phyloP scores from a whole-genome alignment of 1,140 invertebrate genomes.

The Drosophila athabasca region DNA sequence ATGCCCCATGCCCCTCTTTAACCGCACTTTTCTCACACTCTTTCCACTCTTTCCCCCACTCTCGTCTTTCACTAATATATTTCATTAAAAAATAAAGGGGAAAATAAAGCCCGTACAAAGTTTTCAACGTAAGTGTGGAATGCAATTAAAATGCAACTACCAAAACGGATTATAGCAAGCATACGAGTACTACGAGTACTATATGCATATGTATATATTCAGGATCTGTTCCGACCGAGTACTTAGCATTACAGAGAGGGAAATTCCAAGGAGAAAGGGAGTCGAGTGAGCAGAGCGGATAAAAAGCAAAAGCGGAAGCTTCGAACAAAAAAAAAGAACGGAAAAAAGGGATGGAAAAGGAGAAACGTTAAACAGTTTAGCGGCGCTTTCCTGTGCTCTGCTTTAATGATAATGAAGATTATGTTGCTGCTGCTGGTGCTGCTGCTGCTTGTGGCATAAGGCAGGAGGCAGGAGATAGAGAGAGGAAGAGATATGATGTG shows the following conservation, averaged over 20 bases:
- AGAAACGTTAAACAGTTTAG: slow-evolving; percentile 70
- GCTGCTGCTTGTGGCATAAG: slow-evolving; percentile 13
- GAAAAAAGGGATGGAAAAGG: slow-evolving; percentile 10
- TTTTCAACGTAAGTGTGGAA: slow-evolving; percentile 45
- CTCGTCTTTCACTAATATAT: not conserved
- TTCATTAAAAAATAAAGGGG: not conserved
- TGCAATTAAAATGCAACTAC: slow-evolving; percentile 74
- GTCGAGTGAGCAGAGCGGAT: slow-evolving; percentile 2
- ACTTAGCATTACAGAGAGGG: slow-evolving; percentile 39
- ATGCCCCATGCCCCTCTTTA: too few relatives aligned
- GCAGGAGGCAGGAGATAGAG: not conserved
- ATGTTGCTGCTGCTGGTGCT: slow-evolving; percentile 50
- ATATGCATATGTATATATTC: slow-evolving; percentile 18
- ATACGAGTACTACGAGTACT: slow-evolving; percentile 1
- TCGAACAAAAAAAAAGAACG: slow-evolving; percentile 21
- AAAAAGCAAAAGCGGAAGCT: slow-evolving; percentile 61
- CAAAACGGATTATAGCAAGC: slow-evolving; percentile 55
- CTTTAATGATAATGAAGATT: slow-evolving; percentile 81
- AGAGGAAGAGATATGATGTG: not conserved
- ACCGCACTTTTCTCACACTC: too few relatives aligned
- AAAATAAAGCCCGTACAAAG: not conserved
- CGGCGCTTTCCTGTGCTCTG: slow-evolving; percentile 55
- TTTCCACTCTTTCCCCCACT: too few relatives aligned
- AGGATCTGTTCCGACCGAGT: slow-evolving; percentile 25
- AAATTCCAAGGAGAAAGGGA: not conserved